phyloP scores from a whole-genome alignment of 2,888 invertebrate species.

The Muscina levida region DNA sequence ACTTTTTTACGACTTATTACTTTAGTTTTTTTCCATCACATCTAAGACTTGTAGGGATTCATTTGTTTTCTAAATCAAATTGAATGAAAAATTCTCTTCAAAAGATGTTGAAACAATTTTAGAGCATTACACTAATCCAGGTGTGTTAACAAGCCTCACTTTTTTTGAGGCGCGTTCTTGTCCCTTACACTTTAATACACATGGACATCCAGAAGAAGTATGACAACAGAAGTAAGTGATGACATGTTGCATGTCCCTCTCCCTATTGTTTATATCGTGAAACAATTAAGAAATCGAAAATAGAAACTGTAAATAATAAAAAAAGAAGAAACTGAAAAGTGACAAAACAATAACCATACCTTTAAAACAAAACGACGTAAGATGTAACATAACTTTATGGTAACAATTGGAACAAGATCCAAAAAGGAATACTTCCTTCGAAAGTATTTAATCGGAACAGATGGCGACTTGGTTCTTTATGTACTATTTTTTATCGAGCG shows the following conservation, averaged over 20 bases:
- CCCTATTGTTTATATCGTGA: slow-evolving; percentile 13
- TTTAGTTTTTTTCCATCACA: not conserved
- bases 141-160: slow-evolving; percentile 65
- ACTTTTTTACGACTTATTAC: slow-evolving; percentile 12
- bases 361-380: slow-evolving; percentile 18
- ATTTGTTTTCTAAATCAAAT: not conserved
- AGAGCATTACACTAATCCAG: slow-evolving; percentile 63
- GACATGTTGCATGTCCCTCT: slow-evolving; percentile 48
- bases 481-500: slow-evolving; percentile 1
- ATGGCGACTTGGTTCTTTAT: slow-evolving; percentile 36
- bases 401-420: slow-evolving; percentile 13
- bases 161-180: slow-evolving; percentile 31
- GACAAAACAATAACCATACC: slow-evolving; percentile 60
- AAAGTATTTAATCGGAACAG: slow-evolving; percentile 49
- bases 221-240: slow-evolving; percentile 38
- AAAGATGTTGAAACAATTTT: slow-evolving; percentile 35
- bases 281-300: slow-evolving; percentile 54
- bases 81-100: not conserved
- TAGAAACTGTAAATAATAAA: slow-evolving; percentile 43
- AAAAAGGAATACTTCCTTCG: slow-evolving; percentile 26
- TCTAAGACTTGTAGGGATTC: not conserved
- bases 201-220: not conserved
- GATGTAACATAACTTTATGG: slow-evolving; percentile 36
- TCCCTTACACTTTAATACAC: not conserved
- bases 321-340: slow-evolving; percentile 44